These are phyloP conservation scores for Lasioglossum figueresi DNA, from an alignment of 2,888 invertebrate genomes.

Conservation along the genomic window DNA sequence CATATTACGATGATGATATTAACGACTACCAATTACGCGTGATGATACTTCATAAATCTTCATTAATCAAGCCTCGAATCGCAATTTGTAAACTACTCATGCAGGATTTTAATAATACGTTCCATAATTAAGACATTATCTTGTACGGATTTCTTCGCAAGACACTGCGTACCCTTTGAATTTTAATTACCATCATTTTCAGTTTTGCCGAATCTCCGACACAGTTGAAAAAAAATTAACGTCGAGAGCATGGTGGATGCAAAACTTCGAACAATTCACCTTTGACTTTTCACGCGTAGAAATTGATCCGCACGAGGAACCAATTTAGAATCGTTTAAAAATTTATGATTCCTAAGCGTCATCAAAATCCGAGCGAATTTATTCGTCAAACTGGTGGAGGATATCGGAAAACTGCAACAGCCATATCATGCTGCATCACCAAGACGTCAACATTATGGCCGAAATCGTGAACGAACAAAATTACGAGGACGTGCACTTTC, in stretches of 20 bases:
- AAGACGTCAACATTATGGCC: constrained; percentile 61
- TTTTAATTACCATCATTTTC: not conserved
- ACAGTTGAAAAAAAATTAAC: not conserved
- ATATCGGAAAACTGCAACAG: constrained; percentile 51
- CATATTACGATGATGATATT: constrained; percentile 1
- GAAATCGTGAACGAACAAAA: constrained; percentile 35
- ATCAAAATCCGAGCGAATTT: constrained; percentile 5
- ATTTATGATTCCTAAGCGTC: not conserved
- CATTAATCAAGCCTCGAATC: not conserved
- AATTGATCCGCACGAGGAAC: not conserved
- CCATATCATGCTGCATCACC: constrained; percentile 63
- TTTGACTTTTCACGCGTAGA: not conserved
- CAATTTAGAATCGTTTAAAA: not conserved
- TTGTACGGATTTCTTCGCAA: not conserved
- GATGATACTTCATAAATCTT: not conserved
- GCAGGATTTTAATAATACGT: not conserved
- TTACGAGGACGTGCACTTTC: constrained; percentile 35
- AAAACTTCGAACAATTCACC: not conserved
- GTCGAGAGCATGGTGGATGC: not conserved
- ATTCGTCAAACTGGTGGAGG: not conserved
- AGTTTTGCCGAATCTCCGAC: not conserved
- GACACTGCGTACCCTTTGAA: not conserved
- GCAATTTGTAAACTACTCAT: not conserved
- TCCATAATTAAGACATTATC: not conserved
- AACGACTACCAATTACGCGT: not conserved